Conservation (phyloP, 2,113 vertebrate species). For the Alligator sinensis region DNA sequence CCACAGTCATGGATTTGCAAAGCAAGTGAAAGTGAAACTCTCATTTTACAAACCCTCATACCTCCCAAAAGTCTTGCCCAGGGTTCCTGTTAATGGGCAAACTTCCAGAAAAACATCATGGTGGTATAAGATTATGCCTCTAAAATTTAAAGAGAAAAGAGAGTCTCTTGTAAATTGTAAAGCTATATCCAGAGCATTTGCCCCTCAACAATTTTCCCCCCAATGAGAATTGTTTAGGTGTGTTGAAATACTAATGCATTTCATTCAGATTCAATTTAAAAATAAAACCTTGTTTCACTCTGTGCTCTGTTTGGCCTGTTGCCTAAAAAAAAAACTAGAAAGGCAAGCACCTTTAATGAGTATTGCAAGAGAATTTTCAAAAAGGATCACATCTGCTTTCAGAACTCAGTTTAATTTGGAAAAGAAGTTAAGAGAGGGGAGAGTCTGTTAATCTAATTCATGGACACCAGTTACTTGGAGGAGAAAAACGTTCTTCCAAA, state of each 20-base stretch:
- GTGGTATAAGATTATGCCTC: neutral
- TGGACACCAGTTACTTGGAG: neutral
- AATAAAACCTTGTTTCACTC: conserved; percentile 35
- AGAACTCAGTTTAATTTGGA: conserved; percentile 23
- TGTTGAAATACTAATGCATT: neutral
- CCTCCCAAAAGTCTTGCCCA: neutral
- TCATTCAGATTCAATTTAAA: conserved; percentile 9
- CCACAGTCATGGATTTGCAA: neutral
- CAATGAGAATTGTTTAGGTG: neutral
- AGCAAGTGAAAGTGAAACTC: neutral
- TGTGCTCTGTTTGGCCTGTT: neutral
- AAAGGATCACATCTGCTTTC: conserved; percentile 24
- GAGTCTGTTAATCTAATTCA: conserved; percentile 11
- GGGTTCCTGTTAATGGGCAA: neutral
- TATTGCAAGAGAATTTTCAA: conserved; percentile 4
- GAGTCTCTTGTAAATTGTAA: neutral
- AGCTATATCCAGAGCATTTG: neutral
- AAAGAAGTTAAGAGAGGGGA: conserved; percentile 1
- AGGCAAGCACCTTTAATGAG: conserved; percentile 32
- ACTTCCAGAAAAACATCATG: neutral
- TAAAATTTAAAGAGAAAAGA: neutral
- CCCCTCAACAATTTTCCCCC: neutral
- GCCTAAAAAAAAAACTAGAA: conserved; percentile 9
- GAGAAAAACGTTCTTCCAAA: neutral
- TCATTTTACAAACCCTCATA: neutral